Evolutionary conservation across 2,113 vertebrate genomes (phyloP).

Genomic region (Myanophis thanlyinensis): DNA sequence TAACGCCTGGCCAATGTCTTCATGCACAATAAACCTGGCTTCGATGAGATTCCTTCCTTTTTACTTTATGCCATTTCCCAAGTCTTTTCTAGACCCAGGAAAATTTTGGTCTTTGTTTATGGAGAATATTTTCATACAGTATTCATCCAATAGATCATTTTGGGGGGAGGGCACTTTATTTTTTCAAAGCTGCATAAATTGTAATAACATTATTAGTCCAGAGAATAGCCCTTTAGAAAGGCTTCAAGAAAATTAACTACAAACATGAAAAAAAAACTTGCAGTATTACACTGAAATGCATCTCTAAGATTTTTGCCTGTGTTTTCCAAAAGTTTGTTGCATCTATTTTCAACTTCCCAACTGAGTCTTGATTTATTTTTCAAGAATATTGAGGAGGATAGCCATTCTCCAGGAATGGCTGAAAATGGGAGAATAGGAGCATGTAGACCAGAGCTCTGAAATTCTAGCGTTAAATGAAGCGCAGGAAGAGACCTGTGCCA

Average conservation of each 20-base stretch:
- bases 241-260: neutral
- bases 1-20: neutral
- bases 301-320: neutral
- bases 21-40: neutral
- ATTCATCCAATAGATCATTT: neutral
- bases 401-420: neutral
- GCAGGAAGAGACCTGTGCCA: neutral
- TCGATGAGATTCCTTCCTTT: neutral
- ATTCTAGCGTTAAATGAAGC: neutral
- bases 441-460: neutral
- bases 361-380: neutral
- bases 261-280: neutral
- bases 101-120: neutral
- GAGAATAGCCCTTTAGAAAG: neutral
- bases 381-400: neutral
- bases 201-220: neutral
- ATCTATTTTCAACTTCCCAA: conserved; percentile 14
- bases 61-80: neutral
- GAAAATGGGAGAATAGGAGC: neutral
- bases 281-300: conserved; percentile 2
- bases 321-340: neutral
- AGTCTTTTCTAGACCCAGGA: neutral
- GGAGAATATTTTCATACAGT: neutral
- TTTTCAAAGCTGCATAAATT: neutral
- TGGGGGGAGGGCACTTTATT: neutral